Evolutionary conservation across 2,113 vertebrate species (phyloP).

Genomic region (Aythya baeri): DNA sequence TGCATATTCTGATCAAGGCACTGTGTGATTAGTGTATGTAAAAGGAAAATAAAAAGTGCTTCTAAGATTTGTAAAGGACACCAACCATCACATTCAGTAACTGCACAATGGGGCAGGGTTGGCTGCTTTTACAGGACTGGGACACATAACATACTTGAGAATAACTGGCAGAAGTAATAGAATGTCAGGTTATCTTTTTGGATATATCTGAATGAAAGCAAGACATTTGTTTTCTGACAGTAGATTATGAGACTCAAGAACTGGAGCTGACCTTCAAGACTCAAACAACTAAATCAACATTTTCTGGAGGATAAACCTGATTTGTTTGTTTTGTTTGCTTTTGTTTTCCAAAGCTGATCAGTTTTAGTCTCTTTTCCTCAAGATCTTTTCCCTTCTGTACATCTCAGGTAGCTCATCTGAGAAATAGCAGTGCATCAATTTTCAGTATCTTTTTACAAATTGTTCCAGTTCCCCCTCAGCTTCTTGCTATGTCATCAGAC

Average conservation of each 20-base stretch:
- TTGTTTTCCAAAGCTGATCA: not conserved
- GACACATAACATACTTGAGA: not conserved
- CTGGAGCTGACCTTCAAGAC: not conserved
- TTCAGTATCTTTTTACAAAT: not conserved
- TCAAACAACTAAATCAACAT: not conserved
- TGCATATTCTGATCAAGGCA: not conserved
- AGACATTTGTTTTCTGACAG: not conserved
- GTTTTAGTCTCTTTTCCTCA: not conserved
- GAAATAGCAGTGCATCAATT: not conserved
- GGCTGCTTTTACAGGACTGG: not conserved
- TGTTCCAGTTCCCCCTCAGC: not conserved
- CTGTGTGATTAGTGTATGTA: not conserved
- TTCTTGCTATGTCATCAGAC: not conserved
- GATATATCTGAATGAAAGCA: fast-evolving
- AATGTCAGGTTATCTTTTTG: not conserved
- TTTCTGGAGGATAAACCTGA: fast-evolving
- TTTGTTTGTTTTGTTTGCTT: not conserved
- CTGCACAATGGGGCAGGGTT: not conserved
- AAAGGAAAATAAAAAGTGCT: not conserved
- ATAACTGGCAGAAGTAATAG: not conserved
- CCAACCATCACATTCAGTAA: not conserved
- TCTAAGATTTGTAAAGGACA: not conserved
- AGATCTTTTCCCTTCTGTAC: not conserved
- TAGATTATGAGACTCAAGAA: not conserved
- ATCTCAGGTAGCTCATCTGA: fast-evolving